Evolutionary conservation across 1,140 invertebrate species (phyloP).

Genomic region (Physella acuta): DNA sequence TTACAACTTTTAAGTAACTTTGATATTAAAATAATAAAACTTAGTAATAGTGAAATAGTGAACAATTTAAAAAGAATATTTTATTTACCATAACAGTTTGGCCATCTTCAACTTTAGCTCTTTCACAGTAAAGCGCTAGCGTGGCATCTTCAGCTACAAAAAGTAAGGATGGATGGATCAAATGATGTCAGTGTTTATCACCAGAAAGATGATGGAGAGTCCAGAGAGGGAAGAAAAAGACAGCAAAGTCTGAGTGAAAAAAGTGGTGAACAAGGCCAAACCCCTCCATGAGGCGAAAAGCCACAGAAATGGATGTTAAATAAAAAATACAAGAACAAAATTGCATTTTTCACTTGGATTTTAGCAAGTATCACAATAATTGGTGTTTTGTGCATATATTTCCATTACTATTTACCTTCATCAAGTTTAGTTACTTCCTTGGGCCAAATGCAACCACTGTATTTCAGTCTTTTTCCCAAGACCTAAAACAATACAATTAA

Average conservation of each 20-base stretch:
- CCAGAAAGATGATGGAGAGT: neutral
- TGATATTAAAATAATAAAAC: too few relatives aligned
- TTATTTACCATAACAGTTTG: slow-evolving; percentile 39
- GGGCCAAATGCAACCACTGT: slow-evolving; percentile 46
- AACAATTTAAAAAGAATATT: neutral
- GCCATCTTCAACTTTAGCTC: slow-evolving; percentile 45
- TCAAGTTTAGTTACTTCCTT: slow-evolving; percentile 37
- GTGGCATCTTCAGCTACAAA: slow-evolving; percentile 42
- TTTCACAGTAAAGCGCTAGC: slow-evolving; percentile 44
- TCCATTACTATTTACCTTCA: slow-evolving; percentile 35
- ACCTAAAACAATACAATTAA: slow-evolving; percentile 33
- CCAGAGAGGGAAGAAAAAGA: neutral
- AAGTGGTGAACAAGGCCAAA: neutral
- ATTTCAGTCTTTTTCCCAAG: slow-evolving; percentile 47
- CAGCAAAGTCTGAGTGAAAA: neutral
- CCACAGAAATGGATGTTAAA: neutral
- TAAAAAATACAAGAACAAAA: too few relatives aligned
- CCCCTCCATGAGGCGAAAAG: neutral
- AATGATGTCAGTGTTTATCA: too few relatives aligned
- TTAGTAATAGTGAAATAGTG: neutral
- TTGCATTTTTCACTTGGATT: too few relatives aligned
- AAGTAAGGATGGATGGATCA: too few relatives aligned
- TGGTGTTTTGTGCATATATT: neutral
- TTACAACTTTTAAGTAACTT: too few relatives aligned
- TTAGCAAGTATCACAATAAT: too few relatives aligned